Base-by-base conservation (phyloP, 2,888 invertebrate genomes). In the Ectemnius continuus region DNA sequence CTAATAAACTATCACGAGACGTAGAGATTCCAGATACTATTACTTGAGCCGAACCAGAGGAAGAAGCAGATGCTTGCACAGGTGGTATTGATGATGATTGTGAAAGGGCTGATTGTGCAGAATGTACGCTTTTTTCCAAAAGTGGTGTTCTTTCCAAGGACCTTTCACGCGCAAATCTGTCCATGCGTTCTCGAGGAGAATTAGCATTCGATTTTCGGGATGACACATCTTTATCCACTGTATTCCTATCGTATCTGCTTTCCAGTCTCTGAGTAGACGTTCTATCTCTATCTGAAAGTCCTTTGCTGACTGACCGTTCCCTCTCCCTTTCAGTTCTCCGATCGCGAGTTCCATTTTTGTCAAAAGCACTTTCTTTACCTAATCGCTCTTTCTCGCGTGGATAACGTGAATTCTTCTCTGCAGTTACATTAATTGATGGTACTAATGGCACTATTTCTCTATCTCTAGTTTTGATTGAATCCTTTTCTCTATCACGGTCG, bases 131-230 rank as follows among this genome's bases (percentile, higher is more conserved):
- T 14, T 82, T 84, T 6, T 83, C 83, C 4, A 79, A 59, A 36
- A 83, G 63, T 2, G 83, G 47, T 13, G 92, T 86, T 75, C 93
- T 92, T 61, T 92, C 92, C 78, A 93, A 91, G 78, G 92, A 91
- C 82, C 93, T 91, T 71, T 93, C 93, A 67, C 93, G 92, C 76
- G 93, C 92, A 61, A 93, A 92, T 63, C 90, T 84, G 11, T 90
- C 90, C 13, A 85, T 67, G 66, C 93, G 90, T 75, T 93, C 93
- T 76, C 93, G 90, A 0, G 83, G 83, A 4, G 83, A 83, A 82
- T 93, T 93, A 18, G 91, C 87, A 0, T 72, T 67, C 1, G 70
- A 11, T 61, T 89, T 89, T 59, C 87, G 81, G 8, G 75, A 52
- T 8, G 84, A 26, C 0, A 84, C 66, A 8, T 89, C 88, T 58